A percentile compares a stretch with the other conserved stretches of the same genome.
phyloP scores from a whole-genome alignment of 2,113 vertebrate genomes.

The Patagioenas fasciata region DNA sequence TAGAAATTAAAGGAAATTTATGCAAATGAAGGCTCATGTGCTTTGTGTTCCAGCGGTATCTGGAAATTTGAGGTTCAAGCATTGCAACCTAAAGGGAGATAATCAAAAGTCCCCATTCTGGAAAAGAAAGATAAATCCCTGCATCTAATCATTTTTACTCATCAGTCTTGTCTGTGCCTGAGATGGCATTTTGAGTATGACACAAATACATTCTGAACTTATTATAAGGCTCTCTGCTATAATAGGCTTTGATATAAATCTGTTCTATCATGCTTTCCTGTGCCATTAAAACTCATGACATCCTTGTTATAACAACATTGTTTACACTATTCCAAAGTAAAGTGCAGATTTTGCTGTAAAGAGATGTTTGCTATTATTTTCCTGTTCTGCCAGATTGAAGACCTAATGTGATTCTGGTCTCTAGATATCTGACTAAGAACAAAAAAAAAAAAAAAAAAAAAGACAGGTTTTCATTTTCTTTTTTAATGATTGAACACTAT shows the following conservation, averaged over 20 bases:
- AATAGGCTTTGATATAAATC: constrained; percentile 22
- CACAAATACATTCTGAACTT: constrained; percentile 16
- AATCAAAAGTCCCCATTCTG: not conserved
- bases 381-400: not conserved
- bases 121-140: not conserved
- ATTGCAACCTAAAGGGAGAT: not conserved
- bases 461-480: not conserved
- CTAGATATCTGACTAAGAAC: not conserved
- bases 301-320: not conserved
- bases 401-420: not conserved
- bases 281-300: not conserved
- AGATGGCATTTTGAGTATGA: constrained; percentile 32
- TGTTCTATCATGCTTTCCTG: not conserved
- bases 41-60: not conserved
- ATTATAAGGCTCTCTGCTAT: constrained; percentile 4
- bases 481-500: not conserved
- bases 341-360: not conserved
- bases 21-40: not conserved
- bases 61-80: not conserved
- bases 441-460: not conserved
- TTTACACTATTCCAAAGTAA: not conserved
- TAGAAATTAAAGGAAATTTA: not conserved
- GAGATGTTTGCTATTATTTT: not conserved
- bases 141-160: not conserved
- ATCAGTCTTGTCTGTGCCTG: constrained; percentile 17